Evolutionary conservation across 2,113 vertebrate genomes (phyloP).

Genomic region (Athene noctua): DNA sequence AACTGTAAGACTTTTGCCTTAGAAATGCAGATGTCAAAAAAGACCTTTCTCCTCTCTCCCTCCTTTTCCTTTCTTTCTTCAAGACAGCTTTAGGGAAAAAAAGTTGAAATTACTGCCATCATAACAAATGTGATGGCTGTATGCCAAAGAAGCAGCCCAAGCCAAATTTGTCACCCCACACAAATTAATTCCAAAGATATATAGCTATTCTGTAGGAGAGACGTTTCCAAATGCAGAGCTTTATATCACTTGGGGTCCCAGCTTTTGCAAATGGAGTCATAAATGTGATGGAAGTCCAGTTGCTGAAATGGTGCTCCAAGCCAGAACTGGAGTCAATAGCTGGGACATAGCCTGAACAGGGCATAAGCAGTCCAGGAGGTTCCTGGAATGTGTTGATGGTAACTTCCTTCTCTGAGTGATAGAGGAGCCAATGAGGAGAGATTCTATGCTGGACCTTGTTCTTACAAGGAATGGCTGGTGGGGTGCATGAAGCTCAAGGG

Average conservation of each 20-base stretch:
- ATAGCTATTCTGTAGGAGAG: neutral
- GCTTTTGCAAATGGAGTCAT: neutral
- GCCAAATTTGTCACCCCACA: neutral
- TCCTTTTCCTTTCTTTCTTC: neutral
- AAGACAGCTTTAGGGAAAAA: neutral
- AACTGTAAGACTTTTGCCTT: neutral
- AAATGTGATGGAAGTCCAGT: neutral
- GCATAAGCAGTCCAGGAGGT: too few relatives aligned
- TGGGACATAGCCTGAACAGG: neutral
- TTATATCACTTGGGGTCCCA: neutral
- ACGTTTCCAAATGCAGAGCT: neutral
- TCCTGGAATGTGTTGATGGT: too few relatives aligned
- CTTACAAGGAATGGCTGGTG: too few relatives aligned
- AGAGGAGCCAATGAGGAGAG: too few relatives aligned
- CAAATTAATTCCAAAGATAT: neutral
- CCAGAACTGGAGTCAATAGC: neutral
- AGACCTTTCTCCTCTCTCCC: neutral
- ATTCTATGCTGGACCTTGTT: too few relatives aligned
- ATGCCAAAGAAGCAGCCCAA: neutral
- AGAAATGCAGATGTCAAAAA: slow-evolving; percentile 49
- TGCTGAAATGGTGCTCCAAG: neutral
- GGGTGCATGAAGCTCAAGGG: too few relatives aligned
- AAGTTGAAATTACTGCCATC: neutral
- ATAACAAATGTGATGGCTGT: neutral
- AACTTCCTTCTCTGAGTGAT: too few relatives aligned